These are phyloP conservation scores for Paracanthobrama guichenoti DNA, from an alignment of 2,113 vertebrate species.

Conservation along the genomic window DNA sequence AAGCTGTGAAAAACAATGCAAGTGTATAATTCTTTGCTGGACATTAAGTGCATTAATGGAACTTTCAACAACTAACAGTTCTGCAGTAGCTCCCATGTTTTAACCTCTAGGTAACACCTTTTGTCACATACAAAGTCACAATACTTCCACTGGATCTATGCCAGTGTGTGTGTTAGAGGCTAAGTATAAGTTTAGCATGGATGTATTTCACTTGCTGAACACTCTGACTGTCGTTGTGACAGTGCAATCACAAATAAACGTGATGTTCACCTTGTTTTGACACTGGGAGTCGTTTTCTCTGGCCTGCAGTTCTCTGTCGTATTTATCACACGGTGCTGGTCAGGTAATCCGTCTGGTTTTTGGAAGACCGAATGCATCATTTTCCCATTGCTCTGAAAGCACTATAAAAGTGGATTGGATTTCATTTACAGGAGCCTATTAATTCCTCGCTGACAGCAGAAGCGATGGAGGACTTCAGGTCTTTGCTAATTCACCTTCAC, in stretches of 20 bases:
- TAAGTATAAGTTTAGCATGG: no score
- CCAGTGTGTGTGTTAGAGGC: no score
- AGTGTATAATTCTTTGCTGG: no score
- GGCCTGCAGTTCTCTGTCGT: neutral
- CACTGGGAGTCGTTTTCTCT: neutral
- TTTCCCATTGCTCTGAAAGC: constrained; percentile 21
- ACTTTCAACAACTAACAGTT: no score
- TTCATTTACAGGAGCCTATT: constrained; percentile 66
- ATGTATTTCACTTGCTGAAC: no score
- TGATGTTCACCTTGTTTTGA: constrained; percentile 14
- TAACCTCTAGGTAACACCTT: no score
- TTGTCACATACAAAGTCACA: no score
- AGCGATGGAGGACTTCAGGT: constrained; percentile 66
- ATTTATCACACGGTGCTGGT: constrained; percentile 12
- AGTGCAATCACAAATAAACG: neutral
- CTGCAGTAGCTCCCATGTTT: no score
- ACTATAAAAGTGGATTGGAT: constrained; percentile 62
- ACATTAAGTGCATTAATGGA: no score
- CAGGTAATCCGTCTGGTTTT: constrained; percentile 38
- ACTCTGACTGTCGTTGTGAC: neutral
- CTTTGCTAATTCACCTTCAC: constrained; percentile 66
- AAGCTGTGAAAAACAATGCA: no score
- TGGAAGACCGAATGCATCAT: constrained; percentile 28
- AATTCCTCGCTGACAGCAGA: constrained; percentile 65
- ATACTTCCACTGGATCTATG: no score